phyloP scores from a whole-genome alignment of 2,797 vertebrate species.

The Enteromius argenteus region DNA sequence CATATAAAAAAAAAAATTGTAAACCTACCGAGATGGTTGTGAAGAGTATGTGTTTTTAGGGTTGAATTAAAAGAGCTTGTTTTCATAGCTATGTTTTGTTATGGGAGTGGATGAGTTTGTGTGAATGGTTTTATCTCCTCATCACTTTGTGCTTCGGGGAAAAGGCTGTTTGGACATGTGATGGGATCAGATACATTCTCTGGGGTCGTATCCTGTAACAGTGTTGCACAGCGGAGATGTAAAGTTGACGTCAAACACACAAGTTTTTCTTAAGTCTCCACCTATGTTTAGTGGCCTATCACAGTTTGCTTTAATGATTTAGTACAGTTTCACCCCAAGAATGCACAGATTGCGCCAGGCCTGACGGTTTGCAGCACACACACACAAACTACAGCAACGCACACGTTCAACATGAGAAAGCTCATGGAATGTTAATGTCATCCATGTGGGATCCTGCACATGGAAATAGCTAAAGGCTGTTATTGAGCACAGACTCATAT shows the following conservation, averaged over 20 bases:
- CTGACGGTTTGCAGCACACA: slow-evolving; percentile 43
- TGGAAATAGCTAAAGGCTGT: slow-evolving; percentile 58
- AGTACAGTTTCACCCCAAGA: slow-evolving; percentile 63
- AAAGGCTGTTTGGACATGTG: slow-evolving; percentile 15
- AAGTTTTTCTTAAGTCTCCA: slow-evolving; percentile 20
- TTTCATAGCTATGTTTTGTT: slow-evolving; percentile 40
- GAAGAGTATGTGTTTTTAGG: slow-evolving; percentile 20
- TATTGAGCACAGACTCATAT: slow-evolving; percentile 50
- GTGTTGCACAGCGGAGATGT: slow-evolving; percentile 19
- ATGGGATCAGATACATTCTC: slow-evolving; percentile 38
- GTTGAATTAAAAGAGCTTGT: slow-evolving; percentile 57
- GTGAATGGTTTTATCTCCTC: slow-evolving; percentile 34
- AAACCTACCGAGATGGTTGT: slow-evolving; percentile 25
- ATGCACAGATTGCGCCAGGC: slow-evolving; percentile 70
- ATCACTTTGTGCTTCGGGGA: slow-evolving; percentile 25
- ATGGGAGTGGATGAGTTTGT: slow-evolving; percentile 53
- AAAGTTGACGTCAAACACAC: slow-evolving; percentile 38
- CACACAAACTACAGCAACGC: slow-evolving; percentile 37
- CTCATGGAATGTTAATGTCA: slow-evolving; percentile 80
- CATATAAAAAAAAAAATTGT: not conserved
- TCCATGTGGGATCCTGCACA: slow-evolving; percentile 74
- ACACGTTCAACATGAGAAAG: slow-evolving; percentile 74
- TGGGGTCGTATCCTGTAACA: slow-evolving; percentile 15
- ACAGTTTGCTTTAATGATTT: slow-evolving; percentile 63
- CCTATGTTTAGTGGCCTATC: slow-evolving; percentile 48